A percentile compares a stretch with the other conserved stretches of the same genome.
phyloP scores from a whole-genome alignment of 2,888 invertebrate species.

The Morinoia aosen region DNA sequence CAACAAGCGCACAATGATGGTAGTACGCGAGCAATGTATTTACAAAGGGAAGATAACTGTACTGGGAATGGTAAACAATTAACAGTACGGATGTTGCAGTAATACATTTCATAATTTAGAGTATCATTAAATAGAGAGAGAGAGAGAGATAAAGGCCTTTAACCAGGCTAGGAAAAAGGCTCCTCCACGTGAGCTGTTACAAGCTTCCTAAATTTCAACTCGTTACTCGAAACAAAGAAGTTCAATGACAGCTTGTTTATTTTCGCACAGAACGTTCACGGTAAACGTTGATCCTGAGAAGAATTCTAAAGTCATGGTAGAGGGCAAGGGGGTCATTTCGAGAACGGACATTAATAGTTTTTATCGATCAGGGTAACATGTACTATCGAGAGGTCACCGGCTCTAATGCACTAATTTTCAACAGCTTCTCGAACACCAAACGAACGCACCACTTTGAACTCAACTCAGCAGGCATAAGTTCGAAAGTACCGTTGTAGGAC shows the following conservation, averaged over 20 bases:
- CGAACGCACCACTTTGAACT: background rate
- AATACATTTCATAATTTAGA: background rate
- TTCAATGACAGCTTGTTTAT: background rate
- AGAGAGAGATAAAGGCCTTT: background rate
- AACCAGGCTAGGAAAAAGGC: background rate
- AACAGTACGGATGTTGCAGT: background rate
- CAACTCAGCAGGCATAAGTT: background rate
- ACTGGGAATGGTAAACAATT: constrained; percentile 48
- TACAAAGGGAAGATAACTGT: constrained; percentile 47
- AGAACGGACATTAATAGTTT: background rate
- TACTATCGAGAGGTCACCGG: background rate
- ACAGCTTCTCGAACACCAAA: background rate
- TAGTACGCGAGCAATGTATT: constrained; percentile 28
- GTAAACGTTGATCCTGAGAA: background rate
- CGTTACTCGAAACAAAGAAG: background rate
- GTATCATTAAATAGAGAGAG: background rate
- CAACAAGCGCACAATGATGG: constrained; percentile 52
- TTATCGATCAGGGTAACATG: background rate
- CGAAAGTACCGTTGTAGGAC: background rate
- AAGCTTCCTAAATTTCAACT: background rate
- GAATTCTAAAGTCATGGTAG: background rate
- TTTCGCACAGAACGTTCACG: background rate
- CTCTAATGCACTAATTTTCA: background rate
- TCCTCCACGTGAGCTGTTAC: background rate
- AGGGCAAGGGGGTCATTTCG: background rate